Percentiles rank a stretch among this genome's conserved stretches.
phyloP scores from a whole-genome alignment of 2,888 invertebrate genomes.

The Dromius quadrimaculatus region DNA sequence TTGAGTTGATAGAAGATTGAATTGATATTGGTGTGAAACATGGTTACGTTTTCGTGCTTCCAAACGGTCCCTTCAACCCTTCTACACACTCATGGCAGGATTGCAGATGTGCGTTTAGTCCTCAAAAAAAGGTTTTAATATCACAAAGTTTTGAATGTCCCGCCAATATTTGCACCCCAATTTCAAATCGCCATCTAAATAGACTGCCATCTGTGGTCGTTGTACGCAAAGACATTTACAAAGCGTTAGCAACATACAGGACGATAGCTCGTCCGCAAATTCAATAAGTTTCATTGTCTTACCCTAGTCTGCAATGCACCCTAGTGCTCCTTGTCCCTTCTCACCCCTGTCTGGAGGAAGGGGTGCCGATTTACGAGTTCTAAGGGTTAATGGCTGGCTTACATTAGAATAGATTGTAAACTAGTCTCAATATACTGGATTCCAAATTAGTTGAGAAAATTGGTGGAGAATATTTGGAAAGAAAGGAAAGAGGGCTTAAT shows the following conservation, averaged over 20 bases:
- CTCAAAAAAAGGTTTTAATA: background rate
- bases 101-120: background rate
- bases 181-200: too few relatives aligned
- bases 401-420: slow-evolving; percentile 44
- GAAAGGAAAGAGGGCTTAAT: too few relatives aligned
- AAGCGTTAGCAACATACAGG: slow-evolving; percentile 9
- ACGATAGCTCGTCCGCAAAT: slow-evolving; percentile 47
- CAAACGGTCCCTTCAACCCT: too few relatives aligned
- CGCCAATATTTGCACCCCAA: too few relatives aligned
- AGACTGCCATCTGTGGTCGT: background rate
- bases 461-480: too few relatives aligned
- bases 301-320: slow-evolving; percentile 19
- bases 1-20: too few relatives aligned
- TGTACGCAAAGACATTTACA: background rate
- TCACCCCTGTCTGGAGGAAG: slow-evolving; percentile 9
- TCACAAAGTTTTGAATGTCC: too few relatives aligned
- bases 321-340: slow-evolving; percentile 3
- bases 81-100: background rate
- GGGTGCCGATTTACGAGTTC: slow-evolving; percentile 47
- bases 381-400: slow-evolving; percentile 48
- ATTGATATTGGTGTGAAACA: too few relatives aligned
- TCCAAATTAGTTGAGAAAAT: too few relatives aligned
- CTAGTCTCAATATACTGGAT: background rate
- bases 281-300: slow-evolving; percentile 52
- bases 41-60: too few relatives aligned